Conservation (phyloP, 2,888 invertebrate species). For the Rutpela maculata region DNA sequence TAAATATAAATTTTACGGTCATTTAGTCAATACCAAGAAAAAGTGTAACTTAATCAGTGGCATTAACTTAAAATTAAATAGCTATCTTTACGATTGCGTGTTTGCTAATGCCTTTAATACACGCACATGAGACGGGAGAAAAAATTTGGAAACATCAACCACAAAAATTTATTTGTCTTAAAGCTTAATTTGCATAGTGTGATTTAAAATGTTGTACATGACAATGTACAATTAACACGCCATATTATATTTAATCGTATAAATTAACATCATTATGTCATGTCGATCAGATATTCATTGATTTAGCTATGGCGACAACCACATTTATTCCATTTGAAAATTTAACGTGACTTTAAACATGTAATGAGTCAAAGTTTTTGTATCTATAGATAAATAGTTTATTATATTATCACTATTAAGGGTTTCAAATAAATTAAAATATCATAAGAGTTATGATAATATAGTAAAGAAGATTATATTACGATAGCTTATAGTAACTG, state of each 20-base stretch:
- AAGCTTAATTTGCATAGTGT: conserved; percentile 65
- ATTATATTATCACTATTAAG: too few species aligned
- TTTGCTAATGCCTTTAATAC: conserved; percentile 63
- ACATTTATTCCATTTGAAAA: neutral
- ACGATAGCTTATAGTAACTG: too few species aligned
- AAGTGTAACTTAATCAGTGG: conserved; percentile 68
- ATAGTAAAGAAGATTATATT: too few species aligned
- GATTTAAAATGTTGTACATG: conserved; percentile 66
- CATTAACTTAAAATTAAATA: conserved; percentile 67
- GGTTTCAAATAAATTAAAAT: too few species aligned
- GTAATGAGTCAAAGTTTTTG: neutral
- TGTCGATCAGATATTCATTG: conserved; percentile 35
- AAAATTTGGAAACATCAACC: conserved; percentile 47
- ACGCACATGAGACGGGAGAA: conserved; percentile 61
- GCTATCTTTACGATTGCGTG: conserved; percentile 66
- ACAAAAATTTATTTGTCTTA: conserved; percentile 67
- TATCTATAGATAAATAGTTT: too few species aligned
- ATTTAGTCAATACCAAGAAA: conserved; percentile 60
- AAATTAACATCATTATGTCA: conserved; percentile 51
- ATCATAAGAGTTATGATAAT: too few species aligned
- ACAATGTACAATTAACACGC: conserved; percentile 68
- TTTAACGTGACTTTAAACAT: neutral
- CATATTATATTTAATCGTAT: conserved; percentile 55
- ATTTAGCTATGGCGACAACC: conserved; percentile 4
- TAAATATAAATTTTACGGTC: conserved; percentile 58